phyloP scores from a whole-genome alignment of 2,888 invertebrate genomes.

The Orgyia antiqua region DNA sequence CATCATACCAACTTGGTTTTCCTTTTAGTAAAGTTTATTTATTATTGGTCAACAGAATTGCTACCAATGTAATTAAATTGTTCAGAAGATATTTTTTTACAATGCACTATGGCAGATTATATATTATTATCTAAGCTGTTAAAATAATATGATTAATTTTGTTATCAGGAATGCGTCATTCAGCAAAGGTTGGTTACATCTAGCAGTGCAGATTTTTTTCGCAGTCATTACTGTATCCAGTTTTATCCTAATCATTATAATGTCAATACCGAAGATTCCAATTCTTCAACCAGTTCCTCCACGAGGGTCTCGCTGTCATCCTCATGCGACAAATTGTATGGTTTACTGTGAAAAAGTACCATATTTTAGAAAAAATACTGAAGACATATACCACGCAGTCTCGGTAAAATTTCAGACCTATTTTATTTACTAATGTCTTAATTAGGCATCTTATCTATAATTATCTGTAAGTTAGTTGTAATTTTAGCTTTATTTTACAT shows the following conservation, averaged over 20 bases:
- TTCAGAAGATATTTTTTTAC: no score
- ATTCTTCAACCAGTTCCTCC: neutral
- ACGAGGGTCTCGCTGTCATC: constrained; percentile 27
- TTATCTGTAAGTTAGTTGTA: no score
- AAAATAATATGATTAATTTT: neutral
- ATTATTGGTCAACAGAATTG: no score
- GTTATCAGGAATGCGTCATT: constrained; percentile 52
- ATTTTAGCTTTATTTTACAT: no score
- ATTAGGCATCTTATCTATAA: no score
- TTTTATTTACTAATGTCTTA: no score
- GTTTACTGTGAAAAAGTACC: constrained; percentile 43
- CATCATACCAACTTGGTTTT: no score
- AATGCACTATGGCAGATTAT: no score
- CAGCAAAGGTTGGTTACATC: constrained; percentile 53
- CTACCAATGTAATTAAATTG: no score
- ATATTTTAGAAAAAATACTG: constrained; percentile 32
- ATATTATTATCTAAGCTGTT: no score
- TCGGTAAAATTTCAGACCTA: constrained; percentile 37
- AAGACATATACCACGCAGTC: constrained; percentile 39
- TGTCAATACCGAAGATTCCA: constrained; percentile 36
- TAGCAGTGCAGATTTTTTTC: constrained; percentile 51
- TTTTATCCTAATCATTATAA: constrained; percentile 52
- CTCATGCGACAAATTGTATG: constrained; percentile 32
- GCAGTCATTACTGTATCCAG: constrained; percentile 52
- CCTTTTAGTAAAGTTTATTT: no score